Base-by-base conservation (phyloP, 2,113 vertebrate species). In the Plecotus auritus region DNA sequence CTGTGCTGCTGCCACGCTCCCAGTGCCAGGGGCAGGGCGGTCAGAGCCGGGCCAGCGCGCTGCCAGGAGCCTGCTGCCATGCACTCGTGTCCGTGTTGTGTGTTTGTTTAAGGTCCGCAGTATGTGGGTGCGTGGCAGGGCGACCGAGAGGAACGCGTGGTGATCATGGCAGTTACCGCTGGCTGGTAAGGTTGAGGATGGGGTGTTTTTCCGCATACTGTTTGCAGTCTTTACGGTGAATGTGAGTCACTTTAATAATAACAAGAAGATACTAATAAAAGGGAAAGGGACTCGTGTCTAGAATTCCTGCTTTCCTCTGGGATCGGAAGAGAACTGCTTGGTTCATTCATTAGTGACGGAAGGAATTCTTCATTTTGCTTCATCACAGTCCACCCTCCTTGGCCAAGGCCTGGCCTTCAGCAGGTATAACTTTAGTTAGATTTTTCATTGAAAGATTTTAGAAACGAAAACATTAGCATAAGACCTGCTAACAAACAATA, bases 91-190 rank as follows among this genome's bases (percentile, higher is more conserved):
- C 54, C 51, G 0, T 40, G 6, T 47, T 5, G 0, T 1, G 9
- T 10, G 18, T 81, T 0, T 49, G 42, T 56, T 66, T 59, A 30
- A 40, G 23, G 42, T 26, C 22, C 77, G 8, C 23, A 30, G 2
- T 17, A 23, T 14, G 0, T 8, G 26, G 0, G 9, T 35, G 7
- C 18, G 1, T 23, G 22, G 14, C 28, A 30, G 12, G 28, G 12
- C 22, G 49, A 59, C 51, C 30, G 4, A 37, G 9, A 37, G 66
- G 69, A 61, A 5, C 17, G 51, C 51, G 1, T 5, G 51, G 17
- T 6, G 51, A 20, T 0, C 7, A 20, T 18, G 28, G 18, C 22
- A 42, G 28, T 13, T 26, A 0, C 18, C 37, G 66, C 59, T 47
- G 66, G 40, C 26, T 56, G 69, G 30, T 51, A 22, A 35, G 5